Evolutionary conservation across 2,797 vertebrate species (phyloP).

Genomic region (Sciurus carolinensis): DNA sequence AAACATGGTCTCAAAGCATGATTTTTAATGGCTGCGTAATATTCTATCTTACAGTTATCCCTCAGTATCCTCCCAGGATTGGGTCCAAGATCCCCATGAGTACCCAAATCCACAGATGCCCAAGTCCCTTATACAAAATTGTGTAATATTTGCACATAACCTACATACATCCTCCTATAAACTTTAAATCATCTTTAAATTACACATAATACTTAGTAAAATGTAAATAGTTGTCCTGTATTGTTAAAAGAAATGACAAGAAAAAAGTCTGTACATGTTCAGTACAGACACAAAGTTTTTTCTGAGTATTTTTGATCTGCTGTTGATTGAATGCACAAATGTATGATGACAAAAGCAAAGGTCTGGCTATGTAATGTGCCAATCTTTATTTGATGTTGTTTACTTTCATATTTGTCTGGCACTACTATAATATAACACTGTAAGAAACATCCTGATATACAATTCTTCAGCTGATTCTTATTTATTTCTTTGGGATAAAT

Average conservation of each 20-base stretch:
- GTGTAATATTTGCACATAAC: neutral
- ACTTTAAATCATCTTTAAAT: neutral
- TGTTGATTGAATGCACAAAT: neutral
- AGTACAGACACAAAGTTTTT: neutral
- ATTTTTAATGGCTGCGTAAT: neutral
- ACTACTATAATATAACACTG: neutral
- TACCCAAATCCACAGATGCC: no score
- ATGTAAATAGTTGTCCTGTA: neutral
- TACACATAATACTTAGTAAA: neutral
- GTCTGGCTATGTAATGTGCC: neutral
- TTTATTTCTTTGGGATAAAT: constrained; percentile 39
- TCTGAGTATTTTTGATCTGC: neutral
- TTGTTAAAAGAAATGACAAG: neutral
- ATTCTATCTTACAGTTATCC: neutral
- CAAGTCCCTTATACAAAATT: neutral
- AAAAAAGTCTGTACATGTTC: neutral
- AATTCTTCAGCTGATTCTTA: constrained; percentile 1
- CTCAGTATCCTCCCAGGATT: no score
- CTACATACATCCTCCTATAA: neutral
- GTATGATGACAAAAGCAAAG: neutral
- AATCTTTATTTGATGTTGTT: neutral
- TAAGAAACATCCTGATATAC: neutral
- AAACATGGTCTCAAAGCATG: constrained; percentile 15
- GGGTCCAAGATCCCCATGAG: neutral
- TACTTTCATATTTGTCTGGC: neutral